Conservation (phyloP, 1,140 invertebrate species). For the Drosophila tristis region DNA sequence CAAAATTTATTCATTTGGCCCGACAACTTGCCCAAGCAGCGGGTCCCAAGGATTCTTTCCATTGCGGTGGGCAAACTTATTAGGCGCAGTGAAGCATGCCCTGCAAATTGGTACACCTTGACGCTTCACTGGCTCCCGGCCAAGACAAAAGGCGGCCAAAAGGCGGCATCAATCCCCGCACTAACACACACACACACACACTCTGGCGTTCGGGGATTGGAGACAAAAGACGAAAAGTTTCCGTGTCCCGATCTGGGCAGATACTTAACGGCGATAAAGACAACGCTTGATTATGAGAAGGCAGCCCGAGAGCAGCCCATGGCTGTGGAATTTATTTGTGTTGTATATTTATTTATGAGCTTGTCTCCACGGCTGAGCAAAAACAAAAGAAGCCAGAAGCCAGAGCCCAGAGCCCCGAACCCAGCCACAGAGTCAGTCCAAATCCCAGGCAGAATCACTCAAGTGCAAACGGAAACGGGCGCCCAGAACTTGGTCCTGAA, state of each 20-base stretch:
- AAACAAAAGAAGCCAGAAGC: constrained; percentile 59
- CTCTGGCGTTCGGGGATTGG: too few relatives aligned
- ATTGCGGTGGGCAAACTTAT: constrained; percentile 73
- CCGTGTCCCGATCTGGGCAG: constrained; percentile 57
- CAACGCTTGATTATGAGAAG: constrained; percentile 77
- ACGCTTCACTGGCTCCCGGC: constrained; percentile 68
- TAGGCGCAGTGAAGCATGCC: constrained; percentile 77
- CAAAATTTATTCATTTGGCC: constrained; percentile 75
- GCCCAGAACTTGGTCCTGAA: constrained; percentile 71
- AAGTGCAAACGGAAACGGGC: constrained; percentile 76
- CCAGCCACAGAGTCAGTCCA: constrained; percentile 10
- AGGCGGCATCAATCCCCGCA: constrained; percentile 45
- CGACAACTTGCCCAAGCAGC: constrained; percentile 37
- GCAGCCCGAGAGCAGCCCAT: constrained; percentile 33
- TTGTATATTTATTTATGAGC: constrained; percentile 79
- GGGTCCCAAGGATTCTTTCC: constrained; percentile 11
- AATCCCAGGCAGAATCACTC: constrained; percentile 67
- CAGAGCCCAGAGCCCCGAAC: constrained; percentile 15
- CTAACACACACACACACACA: neutral
- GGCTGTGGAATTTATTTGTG: constrained; percentile 75
- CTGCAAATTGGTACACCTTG: constrained; percentile 82
- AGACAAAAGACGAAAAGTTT: constrained; percentile 39
- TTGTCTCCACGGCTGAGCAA: constrained; percentile 61
- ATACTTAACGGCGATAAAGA: constrained; percentile 79
- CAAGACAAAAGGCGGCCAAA: constrained; percentile 71